These are phyloP conservation scores for Aplysina aerophoba DNA, from an alignment of 37 sponge, comb jelly and placozoan species.

Conservation along the genomic window DNA sequence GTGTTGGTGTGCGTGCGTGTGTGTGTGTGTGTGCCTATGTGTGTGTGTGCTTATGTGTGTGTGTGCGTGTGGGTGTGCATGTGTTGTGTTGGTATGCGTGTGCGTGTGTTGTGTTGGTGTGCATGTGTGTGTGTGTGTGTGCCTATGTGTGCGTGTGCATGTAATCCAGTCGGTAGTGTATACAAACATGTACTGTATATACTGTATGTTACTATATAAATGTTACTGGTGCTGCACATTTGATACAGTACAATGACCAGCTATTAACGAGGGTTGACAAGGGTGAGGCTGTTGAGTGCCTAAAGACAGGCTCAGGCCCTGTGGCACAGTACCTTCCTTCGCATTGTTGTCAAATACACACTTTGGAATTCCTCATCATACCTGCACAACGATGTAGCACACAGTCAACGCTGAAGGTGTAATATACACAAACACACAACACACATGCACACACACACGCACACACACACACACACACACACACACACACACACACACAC, in stretches of 20 bases:
- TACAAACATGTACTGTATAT: too few relatives aligned
- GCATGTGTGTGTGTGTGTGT: neutral
- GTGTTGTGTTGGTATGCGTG: neutral
- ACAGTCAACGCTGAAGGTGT: neutral
- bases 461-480: neutral
- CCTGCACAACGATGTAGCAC: slow-evolving; percentile 34
- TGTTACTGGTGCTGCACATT: too few relatives aligned
- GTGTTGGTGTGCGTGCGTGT: neutral
- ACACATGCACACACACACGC: neutral
- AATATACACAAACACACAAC: neutral
- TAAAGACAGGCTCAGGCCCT: too few relatives aligned
- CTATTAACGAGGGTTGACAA: neutral
- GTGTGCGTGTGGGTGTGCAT: neutral
- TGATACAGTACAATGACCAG: neutral
- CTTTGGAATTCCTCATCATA: slow-evolving; percentile 78
- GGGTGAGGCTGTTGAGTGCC: neutral
- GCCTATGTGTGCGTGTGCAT: neutral
- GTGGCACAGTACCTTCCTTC: slow-evolving; percentile 77
- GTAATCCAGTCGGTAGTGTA: neutral
- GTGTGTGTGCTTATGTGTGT: neutral
- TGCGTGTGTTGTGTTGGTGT: neutral
- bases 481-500: neutral
- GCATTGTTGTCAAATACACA: slow-evolving; percentile 68
- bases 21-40: neutral
- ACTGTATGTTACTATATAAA: too few relatives aligned